These are phyloP conservation scores for Myrmecophaga tridactyla DNA, from an alignment of 2,113 vertebrate species.

Conservation along the genomic window DNA sequence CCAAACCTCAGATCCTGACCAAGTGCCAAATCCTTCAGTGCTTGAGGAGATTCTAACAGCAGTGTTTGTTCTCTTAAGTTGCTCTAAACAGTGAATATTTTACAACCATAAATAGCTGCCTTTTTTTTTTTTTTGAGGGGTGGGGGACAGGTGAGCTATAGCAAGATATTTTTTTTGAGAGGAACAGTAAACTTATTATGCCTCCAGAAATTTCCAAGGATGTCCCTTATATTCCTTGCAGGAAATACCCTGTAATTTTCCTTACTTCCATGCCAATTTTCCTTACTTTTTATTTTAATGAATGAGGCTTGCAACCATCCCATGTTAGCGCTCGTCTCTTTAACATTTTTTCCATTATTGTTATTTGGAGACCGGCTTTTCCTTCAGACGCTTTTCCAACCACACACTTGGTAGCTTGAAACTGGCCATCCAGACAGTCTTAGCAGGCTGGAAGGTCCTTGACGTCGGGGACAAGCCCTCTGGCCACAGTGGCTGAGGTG, in stretches of 20 bases:
- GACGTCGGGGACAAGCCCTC: background rate
- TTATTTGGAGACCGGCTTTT: slow-evolving; percentile 58
- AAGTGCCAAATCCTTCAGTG: slow-evolving; percentile 66
- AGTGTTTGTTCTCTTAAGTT: slow-evolving; percentile 34
- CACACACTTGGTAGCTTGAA: background rate
- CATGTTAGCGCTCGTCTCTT: background rate
- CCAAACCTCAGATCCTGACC: slow-evolving; percentile 72
- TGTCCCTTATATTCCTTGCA: slow-evolving; percentile 77
- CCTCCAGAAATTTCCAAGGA: slow-evolving; percentile 79
- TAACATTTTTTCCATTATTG: slow-evolving; percentile 63
- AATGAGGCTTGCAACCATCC: slow-evolving; percentile 52
- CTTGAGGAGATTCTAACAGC: slow-evolving; percentile 41
- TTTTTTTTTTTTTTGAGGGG: background rate
- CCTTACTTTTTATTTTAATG: slow-evolving; percentile 74
- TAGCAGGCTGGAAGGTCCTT: background rate
- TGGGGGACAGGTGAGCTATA: slow-evolving; percentile 77
- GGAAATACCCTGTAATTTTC: slow-evolving; percentile 77
- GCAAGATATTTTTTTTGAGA: slow-evolving; percentile 67
- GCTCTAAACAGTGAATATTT: slow-evolving; percentile 41
- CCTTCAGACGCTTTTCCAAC: background rate
- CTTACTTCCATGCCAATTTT: slow-evolving; percentile 74
- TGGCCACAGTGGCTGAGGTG: background rate
- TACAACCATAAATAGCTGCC: slow-evolving; percentile 74
- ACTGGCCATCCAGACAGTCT: background rate
- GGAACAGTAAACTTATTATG: slow-evolving; percentile 78